phyloP scores from a whole-genome alignment of 2,888 invertebrate species.

The Phlogophora meticulosa region DNA sequence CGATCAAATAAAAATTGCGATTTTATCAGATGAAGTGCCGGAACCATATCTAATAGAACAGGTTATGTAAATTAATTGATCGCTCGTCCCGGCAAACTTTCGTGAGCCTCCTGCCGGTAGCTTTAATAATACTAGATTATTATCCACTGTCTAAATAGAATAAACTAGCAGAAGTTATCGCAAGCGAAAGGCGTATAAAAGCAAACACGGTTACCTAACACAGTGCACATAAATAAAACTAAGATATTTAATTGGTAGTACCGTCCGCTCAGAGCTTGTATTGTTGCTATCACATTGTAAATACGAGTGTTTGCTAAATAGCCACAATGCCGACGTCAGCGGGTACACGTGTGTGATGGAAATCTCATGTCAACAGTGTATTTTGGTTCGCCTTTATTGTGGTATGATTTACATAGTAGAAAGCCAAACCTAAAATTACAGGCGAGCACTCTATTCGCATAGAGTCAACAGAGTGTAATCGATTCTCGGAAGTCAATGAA shows the following conservation, averaged over 20 bases:
- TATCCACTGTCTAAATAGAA: conserved; percentile 70
- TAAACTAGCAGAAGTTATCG: conserved; percentile 68
- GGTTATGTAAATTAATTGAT: conserved; percentile 45
- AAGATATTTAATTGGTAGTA: conserved; percentile 77
- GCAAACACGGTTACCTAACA: conserved; percentile 76
- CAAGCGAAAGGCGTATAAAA: conserved; percentile 68
- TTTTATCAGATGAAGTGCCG: conserved; percentile 14
- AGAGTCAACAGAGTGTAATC: conserved; percentile 2
- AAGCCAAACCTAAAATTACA: conserved; percentile 50
- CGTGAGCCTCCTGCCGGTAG: conserved; percentile 22
- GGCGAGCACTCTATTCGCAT: background rate
- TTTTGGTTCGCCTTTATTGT: conserved; percentile 62
- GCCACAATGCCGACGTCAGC: conserved; percentile 56
- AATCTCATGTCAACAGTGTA: conserved; percentile 66
- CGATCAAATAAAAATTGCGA: conserved; percentile 12
- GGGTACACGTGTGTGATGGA: conserved; percentile 57
- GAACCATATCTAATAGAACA: conserved; percentile 24
- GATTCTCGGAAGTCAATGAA: background rate
- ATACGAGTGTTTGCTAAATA: conserved; percentile 62
- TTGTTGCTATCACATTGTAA: conserved; percentile 66
- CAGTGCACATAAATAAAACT: conserved; percentile 73
- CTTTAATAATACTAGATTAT: conserved; percentile 59
- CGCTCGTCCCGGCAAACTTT: conserved; percentile 24
- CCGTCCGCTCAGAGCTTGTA: conserved; percentile 66
- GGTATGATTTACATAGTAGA: conserved; percentile 58